These are phyloP conservation scores for Xiphias gladius DNA, from an alignment of 2,113 vertebrate species.

Conservation along the genomic window DNA sequence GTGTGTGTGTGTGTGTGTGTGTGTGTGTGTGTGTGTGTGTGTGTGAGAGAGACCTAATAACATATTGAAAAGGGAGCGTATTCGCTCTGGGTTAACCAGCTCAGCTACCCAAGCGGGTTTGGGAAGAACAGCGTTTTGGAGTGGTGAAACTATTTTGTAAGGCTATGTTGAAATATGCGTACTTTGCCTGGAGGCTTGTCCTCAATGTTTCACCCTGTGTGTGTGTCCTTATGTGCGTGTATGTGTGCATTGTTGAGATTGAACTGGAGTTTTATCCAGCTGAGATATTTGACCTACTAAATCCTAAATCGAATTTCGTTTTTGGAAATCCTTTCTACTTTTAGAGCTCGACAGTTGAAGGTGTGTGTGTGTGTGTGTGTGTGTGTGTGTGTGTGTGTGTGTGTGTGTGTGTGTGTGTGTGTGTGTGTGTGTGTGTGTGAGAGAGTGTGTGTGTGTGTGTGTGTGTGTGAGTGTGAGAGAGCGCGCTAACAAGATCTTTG, in stretches of 20 bases:
- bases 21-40: not conserved
- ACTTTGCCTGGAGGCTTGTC: not conserved
- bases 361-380: no score
- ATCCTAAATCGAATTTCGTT: slow-evolving; percentile 26
- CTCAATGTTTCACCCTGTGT: not conserved
- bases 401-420: slow-evolving; percentile 6
- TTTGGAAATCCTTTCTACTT: slow-evolving; percentile 24
- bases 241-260: not conserved
- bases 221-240: slow-evolving; percentile 4
- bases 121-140: slow-evolving; percentile 47
- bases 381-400: slow-evolving; percentile 22
- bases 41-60: slow-evolving; percentile 16
- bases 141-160: slow-evolving; percentile 75
- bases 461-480: not conserved
- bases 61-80: not conserved
- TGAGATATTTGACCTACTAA: slow-evolving; percentile 36
- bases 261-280: slow-evolving; percentile 15
- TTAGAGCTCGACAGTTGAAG: not conserved
- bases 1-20: not conserved
- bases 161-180: slow-evolving; percentile 68
- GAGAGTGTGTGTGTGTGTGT: slow-evolving; percentile 12
- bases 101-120: slow-evolving; percentile 56
- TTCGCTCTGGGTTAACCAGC: slow-evolving; percentile 37
- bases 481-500: not conserved
- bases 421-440: slow-evolving; percentile 5